Evolutionary conservation across 2,797 vertebrate species (phyloP), one percentile per base, ranked within the genome.

Genomic region (Carapus acus): DNA sequence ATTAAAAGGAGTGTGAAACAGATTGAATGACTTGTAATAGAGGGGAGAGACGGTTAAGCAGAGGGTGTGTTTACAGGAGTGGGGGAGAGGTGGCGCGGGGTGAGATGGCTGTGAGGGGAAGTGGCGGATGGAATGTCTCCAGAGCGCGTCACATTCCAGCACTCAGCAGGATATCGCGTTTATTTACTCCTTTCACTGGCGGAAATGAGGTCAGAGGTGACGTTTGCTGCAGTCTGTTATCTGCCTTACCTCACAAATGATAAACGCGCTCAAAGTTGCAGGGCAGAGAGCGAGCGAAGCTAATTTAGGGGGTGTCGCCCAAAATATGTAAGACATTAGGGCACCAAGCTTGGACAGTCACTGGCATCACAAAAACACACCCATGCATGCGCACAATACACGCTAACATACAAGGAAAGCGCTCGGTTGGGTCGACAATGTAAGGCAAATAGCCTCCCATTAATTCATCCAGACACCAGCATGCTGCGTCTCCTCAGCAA

Each of bases 151-250:
- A 81, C 77, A 87, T 86, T 85, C 81, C 77, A 62, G 52, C 37
- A 29, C 48, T 55, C 57, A 18, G 58, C 58, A 64, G 61, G 71
- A 80, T 65, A 57, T 49, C 63, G 31, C 75, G 62, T 76, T 79
- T 81, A 83, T 83, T 83, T 78, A 71, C 69, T 78, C 56, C 66
- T 67, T 70, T 79, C 39, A 51, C 49, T 1, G 16, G 49, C 19
- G 73, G 77, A 81, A 83, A 79, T 68, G 55, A 78, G 79, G 77
- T 85, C 80, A 81, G 73, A 77, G 76, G 78, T 69, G 59, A 70
- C 1, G 39, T 33, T 62, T 67, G 62, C 64, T 62, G 52, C 44
- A 39, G 64, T 58, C 43, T 57, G 65, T 73, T 80, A 75, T 67
- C 62, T 23, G 33, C n/a, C 45, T 55, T 44, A 42, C 43, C 65